phyloP scores from a whole-genome alignment of 2,797 vertebrate species.

The Propithecus perrieri region DNA sequence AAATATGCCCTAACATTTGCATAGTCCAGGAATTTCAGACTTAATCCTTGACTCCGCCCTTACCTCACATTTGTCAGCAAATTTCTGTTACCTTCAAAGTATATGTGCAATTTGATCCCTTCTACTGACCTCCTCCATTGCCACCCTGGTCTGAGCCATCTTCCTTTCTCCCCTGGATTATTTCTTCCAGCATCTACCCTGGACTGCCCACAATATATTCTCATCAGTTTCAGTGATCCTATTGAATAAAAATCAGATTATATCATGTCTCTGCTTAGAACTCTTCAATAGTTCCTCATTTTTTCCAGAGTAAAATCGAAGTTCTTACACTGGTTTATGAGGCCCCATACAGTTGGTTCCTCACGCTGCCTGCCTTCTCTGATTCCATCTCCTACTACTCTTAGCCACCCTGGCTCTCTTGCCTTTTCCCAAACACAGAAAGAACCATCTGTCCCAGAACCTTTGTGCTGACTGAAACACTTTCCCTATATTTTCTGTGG shows the following conservation, averaged over 20 bases:
- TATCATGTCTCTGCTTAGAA: background rate
- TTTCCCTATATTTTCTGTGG: background rate
- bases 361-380: background rate
- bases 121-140: background rate
- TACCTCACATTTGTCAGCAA: background rate
- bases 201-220: background rate
- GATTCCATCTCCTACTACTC: background rate
- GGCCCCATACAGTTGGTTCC: background rate
- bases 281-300: background rate
- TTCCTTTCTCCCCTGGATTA: constrained; percentile 2
- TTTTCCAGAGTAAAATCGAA: background rate
- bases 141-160: background rate
- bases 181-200: background rate
- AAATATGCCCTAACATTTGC: background rate
- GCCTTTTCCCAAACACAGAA: background rate
- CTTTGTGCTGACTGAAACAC: background rate
- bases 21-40: background rate
- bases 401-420: background rate
- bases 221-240: background rate
- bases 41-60: background rate
- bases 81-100: background rate
- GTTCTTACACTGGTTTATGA: background rate
- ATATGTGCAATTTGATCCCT: background rate
- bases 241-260: background rate
- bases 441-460: background rate